phyloP scores from a whole-genome alignment of 2,113 vertebrate genomes.

The Gila orcuttii region DNA sequence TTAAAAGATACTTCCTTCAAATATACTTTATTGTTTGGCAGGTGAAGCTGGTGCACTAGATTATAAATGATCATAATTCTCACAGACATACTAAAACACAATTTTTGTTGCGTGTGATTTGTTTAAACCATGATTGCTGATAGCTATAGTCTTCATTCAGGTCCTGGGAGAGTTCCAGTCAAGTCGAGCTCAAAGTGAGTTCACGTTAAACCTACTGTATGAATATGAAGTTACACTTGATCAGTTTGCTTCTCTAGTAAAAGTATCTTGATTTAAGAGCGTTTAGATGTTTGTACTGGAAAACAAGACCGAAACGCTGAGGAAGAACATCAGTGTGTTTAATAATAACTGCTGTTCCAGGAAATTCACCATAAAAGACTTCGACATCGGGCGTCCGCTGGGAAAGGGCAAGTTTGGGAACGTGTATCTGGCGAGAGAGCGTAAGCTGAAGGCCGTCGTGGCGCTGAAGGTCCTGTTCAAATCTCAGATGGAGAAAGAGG shows the following conservation, averaged over 20 bases:
- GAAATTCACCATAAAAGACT: constrained; percentile 81
- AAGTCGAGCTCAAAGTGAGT: constrained; percentile 69
- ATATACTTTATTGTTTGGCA: neutral
- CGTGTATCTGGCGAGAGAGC: constrained; percentile 87
- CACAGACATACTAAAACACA: neutral
- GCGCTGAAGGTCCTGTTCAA: constrained; percentile 93
- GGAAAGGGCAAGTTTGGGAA: constrained; percentile 94
- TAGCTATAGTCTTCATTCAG: constrained; percentile 54
- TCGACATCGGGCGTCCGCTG: constrained; percentile 90
- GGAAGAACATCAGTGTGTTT: neutral
- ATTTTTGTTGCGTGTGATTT: no score
- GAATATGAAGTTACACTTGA: neutral
- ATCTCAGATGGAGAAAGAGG: constrained; percentile 90
- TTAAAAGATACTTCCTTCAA: neutral
- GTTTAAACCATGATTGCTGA: no score
- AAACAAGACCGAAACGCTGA: neutral
- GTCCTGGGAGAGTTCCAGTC: constrained; percentile 69
- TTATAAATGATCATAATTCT: neutral
- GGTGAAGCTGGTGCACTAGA: neutral
- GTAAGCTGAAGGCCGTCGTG: constrained; percentile 79
- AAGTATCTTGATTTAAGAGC: neutral
- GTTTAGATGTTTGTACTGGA: neutral
- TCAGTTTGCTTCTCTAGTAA: neutral
- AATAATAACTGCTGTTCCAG: constrained; percentile 41
- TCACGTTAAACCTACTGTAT: neutral